Evolutionary conservation across 2,797 vertebrate species (phyloP).

Genomic region (Crenichthys baileyi): DNA sequence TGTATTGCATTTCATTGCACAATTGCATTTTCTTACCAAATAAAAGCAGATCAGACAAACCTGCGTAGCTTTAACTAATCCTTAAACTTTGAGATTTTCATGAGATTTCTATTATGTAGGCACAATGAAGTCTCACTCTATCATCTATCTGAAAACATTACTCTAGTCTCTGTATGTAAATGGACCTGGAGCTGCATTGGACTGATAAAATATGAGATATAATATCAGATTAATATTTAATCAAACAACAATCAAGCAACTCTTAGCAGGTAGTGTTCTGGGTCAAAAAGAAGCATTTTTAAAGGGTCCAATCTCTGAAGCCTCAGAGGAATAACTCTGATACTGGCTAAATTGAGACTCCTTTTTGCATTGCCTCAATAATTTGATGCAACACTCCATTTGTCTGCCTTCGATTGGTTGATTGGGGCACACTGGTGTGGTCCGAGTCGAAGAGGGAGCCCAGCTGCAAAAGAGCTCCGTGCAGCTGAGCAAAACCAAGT

Average conservation of each 20-base stretch:
- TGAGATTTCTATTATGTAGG: neutral
- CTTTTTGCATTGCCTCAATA: neutral
- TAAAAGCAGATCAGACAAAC: conserved; percentile 3
- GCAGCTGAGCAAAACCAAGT: neutral
- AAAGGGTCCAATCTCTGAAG: neutral
- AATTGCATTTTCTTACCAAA: conserved; percentile 1
- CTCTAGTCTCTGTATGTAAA: neutral
- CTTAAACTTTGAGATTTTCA: neutral
- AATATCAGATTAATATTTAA: neutral
- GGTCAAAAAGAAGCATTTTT: neutral
- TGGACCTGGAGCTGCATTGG: neutral
- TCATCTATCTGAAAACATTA: neutral
- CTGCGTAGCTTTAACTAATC: neutral
- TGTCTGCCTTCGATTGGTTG: neutral
- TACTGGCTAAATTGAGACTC: neutral
- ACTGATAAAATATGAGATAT: neutral
- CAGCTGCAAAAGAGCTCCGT: neutral
- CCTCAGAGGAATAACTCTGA: too few relatives aligned
- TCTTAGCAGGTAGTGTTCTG: neutral
- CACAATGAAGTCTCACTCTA: neutral
- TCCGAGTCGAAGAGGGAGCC: neutral
- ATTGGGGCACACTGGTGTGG: neutral
- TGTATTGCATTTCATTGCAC: neutral
- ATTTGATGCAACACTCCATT: neutral
- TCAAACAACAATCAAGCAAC: neutral